Evolutionary conservation across 2,888 invertebrate genomes (phyloP).

Genomic region (Phyllotreta cruciferae): DNA sequence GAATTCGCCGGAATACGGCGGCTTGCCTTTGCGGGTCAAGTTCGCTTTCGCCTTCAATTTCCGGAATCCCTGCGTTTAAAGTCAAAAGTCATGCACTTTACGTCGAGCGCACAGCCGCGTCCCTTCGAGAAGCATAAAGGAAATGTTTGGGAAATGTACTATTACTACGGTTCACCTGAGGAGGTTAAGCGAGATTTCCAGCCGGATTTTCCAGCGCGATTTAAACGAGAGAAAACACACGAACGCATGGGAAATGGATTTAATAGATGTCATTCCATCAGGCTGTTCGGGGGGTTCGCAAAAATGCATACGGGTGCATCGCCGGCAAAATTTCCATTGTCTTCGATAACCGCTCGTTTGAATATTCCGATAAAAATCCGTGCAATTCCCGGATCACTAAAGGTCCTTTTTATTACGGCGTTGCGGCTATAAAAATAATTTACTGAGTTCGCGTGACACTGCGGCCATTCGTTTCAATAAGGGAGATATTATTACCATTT

Average conservation of each 20-base stretch:
- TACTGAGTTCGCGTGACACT: slow-evolving; percentile 29
- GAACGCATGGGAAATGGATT: too few relatives aligned
- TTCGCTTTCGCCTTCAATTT: slow-evolving; percentile 12
- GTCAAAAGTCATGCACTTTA: slow-evolving; percentile 7
- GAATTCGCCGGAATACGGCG: not conserved
- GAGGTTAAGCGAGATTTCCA: not conserved
- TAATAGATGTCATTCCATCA: too few relatives aligned
- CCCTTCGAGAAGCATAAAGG: slow-evolving; percentile 6
- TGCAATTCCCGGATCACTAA: slow-evolving; percentile 10
- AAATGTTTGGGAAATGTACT: slow-evolving; percentile 14
- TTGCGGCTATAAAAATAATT: slow-evolving; percentile 25
- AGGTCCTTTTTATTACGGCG: slow-evolving; percentile 16
- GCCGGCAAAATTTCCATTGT: not conserved
- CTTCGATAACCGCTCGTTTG: slow-evolving; percentile 4
- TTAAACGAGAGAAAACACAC: too few relatives aligned
- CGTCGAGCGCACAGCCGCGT: not conserved
- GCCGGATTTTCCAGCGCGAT: too few relatives aligned
- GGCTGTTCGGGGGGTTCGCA: too few relatives aligned
- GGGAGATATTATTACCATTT: slow-evolving; percentile 30
- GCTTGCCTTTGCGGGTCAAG: slow-evolving; percentile 9
- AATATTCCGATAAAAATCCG: slow-evolving; percentile 10
- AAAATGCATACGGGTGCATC: too few relatives aligned
- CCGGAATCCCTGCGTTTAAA: not conserved
- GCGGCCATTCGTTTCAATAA: slow-evolving; percentile 29
- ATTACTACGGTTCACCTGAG: slow-evolving; percentile 14